phyloP scores from a whole-genome alignment of 1,140 invertebrate genomes.

The Phocides pigmalion region DNA sequence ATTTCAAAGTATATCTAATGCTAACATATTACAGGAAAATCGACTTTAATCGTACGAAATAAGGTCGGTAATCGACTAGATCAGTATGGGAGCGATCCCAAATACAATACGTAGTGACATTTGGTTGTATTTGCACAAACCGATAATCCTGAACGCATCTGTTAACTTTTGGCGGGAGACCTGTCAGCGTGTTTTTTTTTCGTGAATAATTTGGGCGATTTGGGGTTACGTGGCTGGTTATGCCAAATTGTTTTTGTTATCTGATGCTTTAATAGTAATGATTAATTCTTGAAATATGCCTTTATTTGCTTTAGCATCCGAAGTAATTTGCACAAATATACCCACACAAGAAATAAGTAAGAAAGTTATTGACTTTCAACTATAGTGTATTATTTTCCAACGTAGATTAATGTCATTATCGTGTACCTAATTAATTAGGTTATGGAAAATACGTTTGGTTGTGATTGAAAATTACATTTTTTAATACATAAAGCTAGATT shows the following conservation, averaged over 20 bases:
- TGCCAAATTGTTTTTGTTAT: slow-evolving; percentile 14
- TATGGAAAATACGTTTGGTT: no score
- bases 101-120: slow-evolving; percentile 48
- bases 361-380: no score
- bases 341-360: no score
- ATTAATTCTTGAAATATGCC: no score
- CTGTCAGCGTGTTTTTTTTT: slow-evolving; percentile 42
- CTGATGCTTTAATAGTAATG: no score
- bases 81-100: background rate
- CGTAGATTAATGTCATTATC: no score
- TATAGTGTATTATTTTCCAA: no score
- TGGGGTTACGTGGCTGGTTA: slow-evolving; percentile 20
- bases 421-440: no score
- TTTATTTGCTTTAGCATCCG: no score
- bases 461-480: no score
- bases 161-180: slow-evolving; percentile 50
- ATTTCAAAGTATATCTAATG: slow-evolving; percentile 36
- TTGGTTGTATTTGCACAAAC: slow-evolving; percentile 62
- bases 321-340: no score
- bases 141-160: slow-evolving; percentile 65
- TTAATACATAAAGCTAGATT: no score
- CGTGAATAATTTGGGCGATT: slow-evolving; percentile 11
- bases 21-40: background rate
- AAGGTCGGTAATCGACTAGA: background rate
- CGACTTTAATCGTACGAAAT: slow-evolving; percentile 1